Evolutionary conservation across 2,797 vertebrate species (phyloP), one percentile per base, ranked within the genome.

Genomic region (Crypturellus tataupa): DNA sequence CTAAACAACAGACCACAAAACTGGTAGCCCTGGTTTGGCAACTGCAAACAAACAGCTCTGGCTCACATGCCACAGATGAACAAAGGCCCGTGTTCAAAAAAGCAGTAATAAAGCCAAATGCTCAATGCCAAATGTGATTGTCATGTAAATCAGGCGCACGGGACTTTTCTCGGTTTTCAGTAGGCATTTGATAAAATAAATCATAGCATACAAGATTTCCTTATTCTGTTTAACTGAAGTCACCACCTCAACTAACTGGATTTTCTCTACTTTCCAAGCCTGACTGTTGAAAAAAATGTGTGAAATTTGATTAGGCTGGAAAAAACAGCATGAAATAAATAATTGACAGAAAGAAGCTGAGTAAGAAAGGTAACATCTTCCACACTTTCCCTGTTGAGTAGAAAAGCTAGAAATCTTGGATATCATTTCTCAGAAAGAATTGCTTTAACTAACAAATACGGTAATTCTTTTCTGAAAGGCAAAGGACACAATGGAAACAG

Each of bases 261-360:
- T 97, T 94, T 94, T 90, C 10, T 7, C 25, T 87, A 29, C 53
- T 82, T 86, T 89, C 53, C 60, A 88, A 88, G 87, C 10, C 47
- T 94, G 70, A 79, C 33, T 69, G 56, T 77, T 71, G 80, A 80
- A 89, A 80, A 92, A 93, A 93, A 78, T 3, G 46, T 80, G 63
- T 75, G 80, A 81, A 86, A 79, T 82, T 70, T 87, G 64, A 95
- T 86, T 89, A 95, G 19, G 4, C 60, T 75, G 85, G 47, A 94
- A 94, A 80, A 92, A 51, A 27, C 64, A 68, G 68, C 73, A 84
- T 87, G 51, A 94, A 95, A 94, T 90, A 89, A 86, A 94, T 91
- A 87, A 87, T 92, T 80, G 78, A 53, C n/a, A 78, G 77, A 96
- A 86, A 84, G 80, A 93, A 86, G 33, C 31, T 39, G 71, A 75